Conservation (phyloP, 1,140 invertebrate species). For the Drosophila saltans region DNA sequence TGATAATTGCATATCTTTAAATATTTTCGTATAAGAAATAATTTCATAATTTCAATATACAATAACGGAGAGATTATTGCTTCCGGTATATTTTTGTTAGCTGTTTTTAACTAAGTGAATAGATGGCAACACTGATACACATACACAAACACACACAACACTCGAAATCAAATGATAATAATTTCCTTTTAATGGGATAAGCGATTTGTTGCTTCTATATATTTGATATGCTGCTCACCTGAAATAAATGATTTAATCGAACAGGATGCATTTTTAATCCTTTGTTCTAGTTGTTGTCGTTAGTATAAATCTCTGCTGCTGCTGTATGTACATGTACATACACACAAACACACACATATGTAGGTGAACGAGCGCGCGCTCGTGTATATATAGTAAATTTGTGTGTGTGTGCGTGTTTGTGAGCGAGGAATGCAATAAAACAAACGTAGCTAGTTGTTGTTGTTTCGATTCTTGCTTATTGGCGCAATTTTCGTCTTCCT, state of each 20-base stretch:
- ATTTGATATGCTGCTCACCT: slow-evolving; percentile 52
- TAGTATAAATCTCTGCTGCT: slow-evolving; percentile 73
- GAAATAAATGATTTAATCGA: slow-evolving; percentile 62
- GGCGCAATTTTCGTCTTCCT: slow-evolving; percentile 74
- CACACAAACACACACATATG: slow-evolving; percentile 33
- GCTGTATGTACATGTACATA: slow-evolving; percentile 42
- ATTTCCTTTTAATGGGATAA: slow-evolving; percentile 46
- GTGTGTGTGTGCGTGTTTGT: slow-evolving; percentile 37
- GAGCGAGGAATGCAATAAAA: slow-evolving; percentile 67
- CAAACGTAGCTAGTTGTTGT: slow-evolving; percentile 51
- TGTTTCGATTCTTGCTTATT: slow-evolving; percentile 71
- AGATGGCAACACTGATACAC: slow-evolving; percentile 31
- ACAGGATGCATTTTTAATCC: slow-evolving; percentile 48
- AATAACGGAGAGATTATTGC: neutral
- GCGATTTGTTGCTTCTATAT: slow-evolving; percentile 8
- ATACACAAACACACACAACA: slow-evolving; percentile 34
- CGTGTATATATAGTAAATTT: slow-evolving; percentile 27
- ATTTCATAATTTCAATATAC: neutral
- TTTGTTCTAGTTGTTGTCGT: slow-evolving; percentile 50
- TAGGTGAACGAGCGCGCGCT: slow-evolving; percentile 31
- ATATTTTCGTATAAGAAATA: neutral
- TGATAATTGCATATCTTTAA: neutral
- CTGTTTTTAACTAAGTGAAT: neutral
- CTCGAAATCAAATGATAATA: slow-evolving; percentile 10
- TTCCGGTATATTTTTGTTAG: neutral